phyloP scores from a whole-genome alignment of 2,888 invertebrate species.

The Cabera pusaria region DNA sequence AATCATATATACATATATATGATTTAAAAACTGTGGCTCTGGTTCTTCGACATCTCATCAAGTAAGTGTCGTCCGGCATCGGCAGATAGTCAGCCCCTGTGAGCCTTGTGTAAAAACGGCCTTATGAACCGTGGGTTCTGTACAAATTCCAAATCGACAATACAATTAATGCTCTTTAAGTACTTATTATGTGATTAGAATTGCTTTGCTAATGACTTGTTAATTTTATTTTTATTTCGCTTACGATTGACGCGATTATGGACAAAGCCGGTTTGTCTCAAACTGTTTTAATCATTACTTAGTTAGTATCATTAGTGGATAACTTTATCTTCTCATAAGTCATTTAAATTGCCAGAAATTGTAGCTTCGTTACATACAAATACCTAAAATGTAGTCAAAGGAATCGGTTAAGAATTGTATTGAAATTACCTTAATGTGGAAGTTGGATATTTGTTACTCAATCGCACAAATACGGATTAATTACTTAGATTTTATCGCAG shows the following conservation, averaged over 20 bases:
- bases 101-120: too few relatives aligned
- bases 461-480: too few relatives aligned
- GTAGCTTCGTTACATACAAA: constrained; percentile 1
- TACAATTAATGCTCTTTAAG: constrained; percentile 37
- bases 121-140: constrained; percentile 35
- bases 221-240: constrained; percentile 27
- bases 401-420: too few relatives aligned
- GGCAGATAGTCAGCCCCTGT: too few relatives aligned
- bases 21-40: too few relatives aligned
- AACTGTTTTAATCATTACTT: constrained; percentile 14
- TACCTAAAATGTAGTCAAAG: too few relatives aligned
- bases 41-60: too few relatives aligned
- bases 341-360: constrained; percentile 6
- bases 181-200: constrained; percentile 35
- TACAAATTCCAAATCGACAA: constrained; percentile 34
- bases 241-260: constrained; percentile 2
- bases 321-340: constrained; percentile 10
- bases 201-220: constrained; percentile 31
- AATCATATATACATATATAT: too few relatives aligned
- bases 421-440: too few relatives aligned
- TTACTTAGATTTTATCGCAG: too few relatives aligned
- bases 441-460: too few relatives aligned
- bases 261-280: constrained; percentile 17
- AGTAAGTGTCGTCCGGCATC: too few relatives aligned
- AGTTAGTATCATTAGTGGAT: constrained; percentile 14